A percentile compares a stretch with the other conserved stretches of the same genome.
Evolutionary conservation across 2,888 invertebrate genomes (phyloP).

Genomic region (Epiblema foenella): DNA sequence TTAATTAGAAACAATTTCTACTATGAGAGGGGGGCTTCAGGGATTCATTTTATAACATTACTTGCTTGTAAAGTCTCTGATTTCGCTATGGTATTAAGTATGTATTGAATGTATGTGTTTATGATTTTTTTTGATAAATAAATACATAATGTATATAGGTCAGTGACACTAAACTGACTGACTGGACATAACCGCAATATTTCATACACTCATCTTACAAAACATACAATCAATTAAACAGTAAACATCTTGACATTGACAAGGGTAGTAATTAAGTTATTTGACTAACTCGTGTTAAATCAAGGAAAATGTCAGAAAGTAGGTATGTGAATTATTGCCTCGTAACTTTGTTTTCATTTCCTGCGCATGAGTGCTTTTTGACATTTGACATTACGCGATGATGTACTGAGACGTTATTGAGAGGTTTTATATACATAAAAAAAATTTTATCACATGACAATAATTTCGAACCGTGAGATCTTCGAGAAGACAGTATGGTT

Average conservation of each 20-base stretch:
- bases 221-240: not conserved
- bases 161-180: no score
- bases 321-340: not conserved
- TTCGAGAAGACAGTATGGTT: no score
- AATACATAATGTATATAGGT: no score
- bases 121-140: no score
- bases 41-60: no score
- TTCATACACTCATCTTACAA: conserved; percentile 5
- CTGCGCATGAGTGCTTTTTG: conserved; percentile 6
- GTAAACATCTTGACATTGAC: conserved; percentile 9
- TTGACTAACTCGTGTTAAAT: not conserved
- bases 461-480: no score
- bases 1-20: no score
- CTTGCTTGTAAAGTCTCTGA: no score
- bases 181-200: not conserved
- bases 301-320: not conserved
- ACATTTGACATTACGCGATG: conserved; percentile 4
- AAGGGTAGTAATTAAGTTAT: conserved; percentile 7
- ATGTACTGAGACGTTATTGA: not conserved
- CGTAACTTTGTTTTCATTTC: conserved; percentile 10
- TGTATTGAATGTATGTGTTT: no score
- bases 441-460: no score
- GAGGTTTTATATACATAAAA: not conserved
- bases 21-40: no score
- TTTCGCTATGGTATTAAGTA: no score